Evolutionary conservation across 2,113 vertebrate genomes (phyloP).

Genomic region (Chunga burmeisteri): DNA sequence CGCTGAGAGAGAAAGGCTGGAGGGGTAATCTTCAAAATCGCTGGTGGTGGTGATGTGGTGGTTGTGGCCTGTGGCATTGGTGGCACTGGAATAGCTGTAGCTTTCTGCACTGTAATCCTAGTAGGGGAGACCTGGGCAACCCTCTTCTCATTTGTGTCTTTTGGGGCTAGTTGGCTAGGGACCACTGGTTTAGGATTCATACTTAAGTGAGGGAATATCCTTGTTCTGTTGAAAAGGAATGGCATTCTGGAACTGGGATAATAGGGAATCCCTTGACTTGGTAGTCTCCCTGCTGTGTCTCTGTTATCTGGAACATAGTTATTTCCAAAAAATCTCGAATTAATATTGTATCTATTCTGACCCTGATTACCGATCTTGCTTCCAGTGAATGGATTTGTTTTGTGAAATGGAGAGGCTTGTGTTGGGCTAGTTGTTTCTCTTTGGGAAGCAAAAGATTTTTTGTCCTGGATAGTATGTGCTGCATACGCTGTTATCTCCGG

Average conservation of each 20-base stretch:
- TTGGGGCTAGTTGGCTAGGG: neutral
- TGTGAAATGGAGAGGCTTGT: neutral
- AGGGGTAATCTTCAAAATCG: neutral
- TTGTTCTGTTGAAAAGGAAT: slow-evolving; percentile 57
- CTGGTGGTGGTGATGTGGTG: neutral
- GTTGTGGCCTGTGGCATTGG: neutral
- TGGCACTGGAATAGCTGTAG: neutral
- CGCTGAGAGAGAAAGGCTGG: neutral
- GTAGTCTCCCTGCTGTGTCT: slow-evolving; percentile 17
- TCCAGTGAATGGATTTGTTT: neutral
- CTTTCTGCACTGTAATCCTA: slow-evolving; percentile 5
- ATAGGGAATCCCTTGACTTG: slow-evolving; percentile 39
- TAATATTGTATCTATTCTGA: neutral
- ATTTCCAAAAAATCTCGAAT: slow-evolving; percentile 61
- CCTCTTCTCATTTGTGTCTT: slow-evolving; percentile 8
- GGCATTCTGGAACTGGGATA: slow-evolving; percentile 40
- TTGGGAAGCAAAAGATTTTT: neutral
- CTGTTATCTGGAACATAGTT: slow-evolving; percentile 76
- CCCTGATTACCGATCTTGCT: neutral
- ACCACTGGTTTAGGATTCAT: slow-evolving; percentile 1
- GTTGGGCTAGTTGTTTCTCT: neutral
- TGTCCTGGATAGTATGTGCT: slow-evolving; percentile 17
- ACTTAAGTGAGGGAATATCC: slow-evolving; percentile 24
- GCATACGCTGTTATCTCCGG: slow-evolving; percentile 54
- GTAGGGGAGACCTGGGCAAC: neutral